phyloP scores from a whole-genome alignment of 2,888 invertebrate species.

The Sinopyrophorus schimmeli region DNA sequence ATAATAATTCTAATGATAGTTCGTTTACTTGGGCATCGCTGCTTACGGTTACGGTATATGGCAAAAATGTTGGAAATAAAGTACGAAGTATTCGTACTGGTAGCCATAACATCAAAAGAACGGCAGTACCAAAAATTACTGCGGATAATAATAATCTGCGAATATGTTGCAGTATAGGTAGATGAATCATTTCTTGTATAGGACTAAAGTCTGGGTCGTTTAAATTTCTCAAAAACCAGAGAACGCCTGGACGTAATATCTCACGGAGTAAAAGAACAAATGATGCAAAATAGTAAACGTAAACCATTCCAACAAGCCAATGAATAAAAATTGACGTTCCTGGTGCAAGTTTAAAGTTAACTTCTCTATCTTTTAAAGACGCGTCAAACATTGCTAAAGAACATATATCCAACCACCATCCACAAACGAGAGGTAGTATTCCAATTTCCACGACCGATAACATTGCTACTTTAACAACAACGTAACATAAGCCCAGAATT shows the following conservation, averaged over 20 bases:
- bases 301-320: conserved; percentile 99
- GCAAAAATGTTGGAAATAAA: conserved; percentile 84
- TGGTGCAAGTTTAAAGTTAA: conserved; percentile 86
- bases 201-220: conserved; percentile 99
- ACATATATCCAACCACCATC: conserved; percentile 99
- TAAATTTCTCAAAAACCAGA: conserved; percentile 97
- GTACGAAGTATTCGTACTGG: conserved; percentile 86
- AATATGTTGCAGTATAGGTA: conserved; percentile 89
- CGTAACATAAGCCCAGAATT: conserved; percentile 89
- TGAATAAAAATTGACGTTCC: conserved; percentile 98
- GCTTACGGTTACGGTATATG: conserved; percentile 87
- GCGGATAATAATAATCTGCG: conserved; percentile 90
- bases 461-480: conserved; percentile 88
- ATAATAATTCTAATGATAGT: conserved; percentile 86
- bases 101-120: conserved; percentile 94
- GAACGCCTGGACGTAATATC: conserved; percentile 92
- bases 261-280: conserved; percentile 91
- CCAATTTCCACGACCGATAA: conserved; percentile 97
- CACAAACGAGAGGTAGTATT: conserved; percentile 93
- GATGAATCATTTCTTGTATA: conserved; percentile 98
- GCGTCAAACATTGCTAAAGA: conserved; percentile 92
- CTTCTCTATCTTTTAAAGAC: conserved; percentile 82
- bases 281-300: conserved; percentile 98
- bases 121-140: conserved; percentile 94
- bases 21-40: conserved; percentile 90